Base-by-base conservation (phyloP, 2,888 invertebrate species). In the Pristionchus mayeri region DNA sequence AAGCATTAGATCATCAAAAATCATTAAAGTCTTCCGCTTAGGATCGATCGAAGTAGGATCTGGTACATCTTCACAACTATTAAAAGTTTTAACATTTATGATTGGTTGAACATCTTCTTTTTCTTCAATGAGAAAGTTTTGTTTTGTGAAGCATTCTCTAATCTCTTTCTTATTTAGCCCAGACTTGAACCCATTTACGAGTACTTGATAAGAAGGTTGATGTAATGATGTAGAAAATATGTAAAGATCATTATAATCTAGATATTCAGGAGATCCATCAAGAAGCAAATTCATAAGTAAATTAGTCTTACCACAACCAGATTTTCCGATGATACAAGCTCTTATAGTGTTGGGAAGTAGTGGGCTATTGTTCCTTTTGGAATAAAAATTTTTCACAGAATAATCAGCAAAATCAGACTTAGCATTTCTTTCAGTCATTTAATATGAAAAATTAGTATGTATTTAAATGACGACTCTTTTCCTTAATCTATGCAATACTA, bases 321-420 rank as follows among this genome's bases (percentile, higher is more conserved):
- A 79, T 81, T 89, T 89, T 83, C 88, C 89, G 85, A 89, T 89
- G 34, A 89, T 89, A 87, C 89, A 89, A 34, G 80, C 89, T 89
- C 89, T 88, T 75, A 89, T 89, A 40, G 78, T 82, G 48, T 80
- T n/a, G 48, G 88, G 75, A n/a, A 75, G 24, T 4, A 87, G 67
- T 80, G 85, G 86, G 83, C 87, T 88, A 54, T 88, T 88, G 27
- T 88, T 86, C 85, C 88, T 85, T 79, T 82, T 54, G 21, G 88
- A 48, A 67, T 88, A 88, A 85, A 76, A 87, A 86, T 87, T 87
- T 86, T 88, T 75, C 9, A 87, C 83, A 48, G 50, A 79, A 24
- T 84, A 86, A 50, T 84, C 57, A 4, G 71, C 34, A 78, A 78
- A 87, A 63, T 84, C 83, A n/a, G 48, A 40, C 3, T 24, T 27